Conservation (phyloP, 2,113 vertebrate species). For the Pontoporia blainvillei region DNA sequence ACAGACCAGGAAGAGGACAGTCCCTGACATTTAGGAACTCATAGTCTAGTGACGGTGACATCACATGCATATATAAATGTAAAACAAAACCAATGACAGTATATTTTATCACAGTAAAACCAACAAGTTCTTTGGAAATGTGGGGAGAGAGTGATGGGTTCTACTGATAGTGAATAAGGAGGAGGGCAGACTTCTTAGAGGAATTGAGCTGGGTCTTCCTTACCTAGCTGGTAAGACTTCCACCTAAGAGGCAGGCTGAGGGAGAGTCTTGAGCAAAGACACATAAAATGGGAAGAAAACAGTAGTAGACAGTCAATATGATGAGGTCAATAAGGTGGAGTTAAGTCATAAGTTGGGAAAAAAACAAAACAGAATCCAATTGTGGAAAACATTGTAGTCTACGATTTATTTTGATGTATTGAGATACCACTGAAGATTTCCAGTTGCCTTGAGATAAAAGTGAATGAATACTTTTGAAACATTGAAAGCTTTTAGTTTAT, state of each 20-base stretch:
- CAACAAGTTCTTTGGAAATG: not conserved
- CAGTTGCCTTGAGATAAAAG: not conserved
- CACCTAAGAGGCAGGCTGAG: not conserved
- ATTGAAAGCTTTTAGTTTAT: not conserved
- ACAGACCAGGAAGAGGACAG: not conserved
- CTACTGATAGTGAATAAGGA: not conserved
- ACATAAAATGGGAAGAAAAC: not conserved
- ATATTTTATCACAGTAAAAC: not conserved
- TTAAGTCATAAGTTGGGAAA: not conserved
- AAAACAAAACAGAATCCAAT: not conserved
- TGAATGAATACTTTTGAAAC: conserved; percentile 21
- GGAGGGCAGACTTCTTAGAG: not conserved
- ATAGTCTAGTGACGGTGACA: not conserved
- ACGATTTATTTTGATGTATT: not conserved
- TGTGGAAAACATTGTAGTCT: not conserved
- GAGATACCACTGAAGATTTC: not conserved
- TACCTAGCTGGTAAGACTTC: not conserved
- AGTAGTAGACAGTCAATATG: not conserved
- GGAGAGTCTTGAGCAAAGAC: not conserved
- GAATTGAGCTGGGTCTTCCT: not conserved
- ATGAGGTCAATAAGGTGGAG: not conserved
- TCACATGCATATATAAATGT: not conserved
- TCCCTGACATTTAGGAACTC: not conserved
- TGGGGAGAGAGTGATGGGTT: not conserved
- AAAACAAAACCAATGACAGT: not conserved